Evolutionary conservation across 2,797 vertebrate genomes (phyloP).

Genomic region (Lutra lutra): DNA sequence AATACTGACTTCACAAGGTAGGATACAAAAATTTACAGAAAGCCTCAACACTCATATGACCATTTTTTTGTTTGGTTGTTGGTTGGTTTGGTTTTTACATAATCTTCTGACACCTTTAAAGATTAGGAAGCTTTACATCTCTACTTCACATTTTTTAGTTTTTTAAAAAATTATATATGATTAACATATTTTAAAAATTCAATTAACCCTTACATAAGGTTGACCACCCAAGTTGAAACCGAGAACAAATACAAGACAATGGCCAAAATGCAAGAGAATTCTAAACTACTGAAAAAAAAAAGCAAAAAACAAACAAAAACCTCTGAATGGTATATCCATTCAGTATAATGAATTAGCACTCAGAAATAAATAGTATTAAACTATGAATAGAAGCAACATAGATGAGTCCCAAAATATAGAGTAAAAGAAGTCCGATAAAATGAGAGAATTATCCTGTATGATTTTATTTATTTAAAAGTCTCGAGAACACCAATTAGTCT

Average conservation of each 20-base stretch:
- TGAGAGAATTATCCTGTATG: background rate
- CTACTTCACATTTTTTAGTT: background rate
- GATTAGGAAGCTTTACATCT: background rate
- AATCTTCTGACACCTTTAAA: background rate
- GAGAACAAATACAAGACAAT: background rate
- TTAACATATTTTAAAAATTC: background rate
- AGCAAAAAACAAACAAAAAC: background rate
- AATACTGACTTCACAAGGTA: background rate
- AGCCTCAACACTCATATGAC: background rate
- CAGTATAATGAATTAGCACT: background rate
- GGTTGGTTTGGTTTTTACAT: background rate
- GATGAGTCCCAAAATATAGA: background rate
- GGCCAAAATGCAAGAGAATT: background rate
- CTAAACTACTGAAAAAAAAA: background rate
- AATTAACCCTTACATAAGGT: background rate
- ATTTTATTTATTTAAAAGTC: background rate
- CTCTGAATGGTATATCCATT: background rate
- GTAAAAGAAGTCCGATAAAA: slow-evolving; percentile 2
- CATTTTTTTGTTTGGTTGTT: background rate
- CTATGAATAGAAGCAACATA: background rate
- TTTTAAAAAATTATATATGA: background rate
- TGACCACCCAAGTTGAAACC: background rate
- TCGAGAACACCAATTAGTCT: background rate
- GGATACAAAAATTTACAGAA: background rate
- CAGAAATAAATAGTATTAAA: background rate